Evolutionary conservation across 2,113 vertebrate species (phyloP).

Genomic region (Mustelus asterias): DNA sequence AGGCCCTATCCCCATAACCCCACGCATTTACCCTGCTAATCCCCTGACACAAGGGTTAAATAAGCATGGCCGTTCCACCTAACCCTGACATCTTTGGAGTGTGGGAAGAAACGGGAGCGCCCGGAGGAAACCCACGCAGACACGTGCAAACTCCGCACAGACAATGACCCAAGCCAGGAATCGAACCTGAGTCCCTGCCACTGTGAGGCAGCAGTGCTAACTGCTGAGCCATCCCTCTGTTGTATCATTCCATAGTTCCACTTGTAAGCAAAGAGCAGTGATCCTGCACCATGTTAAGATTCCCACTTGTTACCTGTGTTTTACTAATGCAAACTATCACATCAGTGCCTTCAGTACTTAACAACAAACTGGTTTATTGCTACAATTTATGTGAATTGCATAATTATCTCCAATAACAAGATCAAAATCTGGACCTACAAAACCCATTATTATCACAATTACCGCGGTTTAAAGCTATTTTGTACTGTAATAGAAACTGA

Average conservation of each 20-base stretch:
- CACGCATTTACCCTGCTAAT: too few relatives aligned
- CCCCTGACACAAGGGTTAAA: too few relatives aligned
- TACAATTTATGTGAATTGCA: background rate
- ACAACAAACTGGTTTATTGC: background rate
- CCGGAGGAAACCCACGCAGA: too few relatives aligned
- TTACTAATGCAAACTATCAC: background rate
- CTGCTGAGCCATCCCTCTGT: background rate
- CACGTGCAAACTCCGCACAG: too few relatives aligned
- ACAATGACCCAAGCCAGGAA: too few relatives aligned
- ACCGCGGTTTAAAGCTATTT: background rate
- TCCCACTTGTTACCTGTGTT: background rate
- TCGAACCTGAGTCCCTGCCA: too few relatives aligned
- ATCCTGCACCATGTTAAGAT: background rate
- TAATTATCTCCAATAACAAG: background rate
- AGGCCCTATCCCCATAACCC: too few relatives aligned
- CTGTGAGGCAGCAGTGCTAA: too few relatives aligned
- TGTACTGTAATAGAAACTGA: background rate
- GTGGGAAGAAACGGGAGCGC: too few relatives aligned
- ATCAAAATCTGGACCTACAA: background rate
- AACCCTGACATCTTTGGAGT: too few relatives aligned
- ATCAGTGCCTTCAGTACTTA: background rate
- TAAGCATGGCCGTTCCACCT: too few relatives aligned
- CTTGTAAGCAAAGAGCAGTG: background rate
- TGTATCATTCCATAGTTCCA: background rate
- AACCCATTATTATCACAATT: background rate